Evolutionary conservation across 2,113 vertebrate genomes (phyloP).

Genomic region (Notothenia coriiceps): DNA sequence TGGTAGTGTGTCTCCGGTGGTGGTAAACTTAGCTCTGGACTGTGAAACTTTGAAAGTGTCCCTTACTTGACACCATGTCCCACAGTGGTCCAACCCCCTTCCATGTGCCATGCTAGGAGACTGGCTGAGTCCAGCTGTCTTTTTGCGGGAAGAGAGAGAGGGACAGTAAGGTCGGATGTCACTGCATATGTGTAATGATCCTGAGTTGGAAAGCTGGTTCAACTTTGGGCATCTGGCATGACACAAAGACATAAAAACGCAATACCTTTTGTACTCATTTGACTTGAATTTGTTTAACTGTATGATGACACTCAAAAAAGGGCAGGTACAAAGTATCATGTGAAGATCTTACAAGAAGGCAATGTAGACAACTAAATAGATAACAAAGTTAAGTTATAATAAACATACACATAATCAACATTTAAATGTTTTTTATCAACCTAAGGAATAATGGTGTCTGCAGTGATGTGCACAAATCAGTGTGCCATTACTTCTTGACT

Average conservation of each 20-base stretch:
- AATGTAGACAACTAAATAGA: not conserved
- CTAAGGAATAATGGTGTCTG: too few species aligned
- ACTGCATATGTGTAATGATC: constrained; percentile 70
- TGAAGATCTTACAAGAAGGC: not conserved
- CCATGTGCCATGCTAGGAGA: constrained; percentile 37
- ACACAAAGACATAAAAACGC: constrained; percentile 58
- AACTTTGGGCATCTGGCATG: constrained; percentile 57
- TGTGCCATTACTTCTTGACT: too few species aligned
- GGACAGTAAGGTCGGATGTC: constrained; percentile 59
- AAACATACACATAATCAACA: not conserved
- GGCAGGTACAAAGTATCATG: too few species aligned
- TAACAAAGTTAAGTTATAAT: not conserved
- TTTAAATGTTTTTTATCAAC: not conserved
- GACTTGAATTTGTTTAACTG: constrained; percentile 8
- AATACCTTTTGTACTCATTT: constrained; percentile 13
- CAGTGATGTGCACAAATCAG: too few species aligned
- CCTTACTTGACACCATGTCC: constrained; percentile 78
- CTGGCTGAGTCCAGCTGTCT: constrained; percentile 77
- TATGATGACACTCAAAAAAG: not conserved
- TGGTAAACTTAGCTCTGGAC: constrained; percentile 81
- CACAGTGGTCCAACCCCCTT: constrained; percentile 56
- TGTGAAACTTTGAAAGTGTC: constrained; percentile 61
- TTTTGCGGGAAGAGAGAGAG: constrained; percentile 50
- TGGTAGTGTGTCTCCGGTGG: constrained; percentile 57
- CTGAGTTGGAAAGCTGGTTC: constrained; percentile 59